Base-by-base conservation (phyloP, 1,140 invertebrate genomes). In the Panulirus ornatus region DNA sequence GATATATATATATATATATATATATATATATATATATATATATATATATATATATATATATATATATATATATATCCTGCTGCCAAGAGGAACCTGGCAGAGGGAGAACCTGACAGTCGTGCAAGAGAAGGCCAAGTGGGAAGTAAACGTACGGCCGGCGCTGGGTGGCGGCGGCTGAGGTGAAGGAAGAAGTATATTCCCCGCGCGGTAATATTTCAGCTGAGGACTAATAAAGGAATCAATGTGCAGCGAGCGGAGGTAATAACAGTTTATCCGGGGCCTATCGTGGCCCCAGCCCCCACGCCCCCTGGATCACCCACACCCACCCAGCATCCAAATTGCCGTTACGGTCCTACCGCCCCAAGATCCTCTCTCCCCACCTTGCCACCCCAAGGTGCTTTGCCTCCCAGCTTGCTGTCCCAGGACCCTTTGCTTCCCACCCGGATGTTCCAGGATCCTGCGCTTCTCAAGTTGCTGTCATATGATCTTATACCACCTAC, bases 191-290 rank as follows among this genome's bases (percentile, higher is more conserved):
- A 38, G 73, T 63, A 79, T 88, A 76, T 66, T 38, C 76, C 75
- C 76, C 11, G 22, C 22, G 86, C 16, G 66, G 58, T 83, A 51
- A 75, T 83, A 83, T 89, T 89, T 83, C 66, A 83, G 63, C 42
- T 36, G 63, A 54, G 42, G 78, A 83, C 79, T 89, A 89, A 89
- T 89, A 89, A 82, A 82, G 87, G 78, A 75, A 89, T 89, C 87
- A 89, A 83, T 89, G 70, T 83, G 79, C 63, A 89, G 70, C 44
- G 38, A 54, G 87, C 70, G 38, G 34, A 71, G 42, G 87, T 75
- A 89, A 83, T 89, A 89, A 89, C 66, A 89, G 63, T 75, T 82
- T 83, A 89, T 79, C 85, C 71, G n/a, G 70, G 73, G 51, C 73
- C 73, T 76, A 87, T 83, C 79, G 42, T 14, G 27, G 70, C 19